Evolutionary conservation across 2,888 invertebrate genomes (phyloP).

Genomic region (Platerodrilus igneus): DNA sequence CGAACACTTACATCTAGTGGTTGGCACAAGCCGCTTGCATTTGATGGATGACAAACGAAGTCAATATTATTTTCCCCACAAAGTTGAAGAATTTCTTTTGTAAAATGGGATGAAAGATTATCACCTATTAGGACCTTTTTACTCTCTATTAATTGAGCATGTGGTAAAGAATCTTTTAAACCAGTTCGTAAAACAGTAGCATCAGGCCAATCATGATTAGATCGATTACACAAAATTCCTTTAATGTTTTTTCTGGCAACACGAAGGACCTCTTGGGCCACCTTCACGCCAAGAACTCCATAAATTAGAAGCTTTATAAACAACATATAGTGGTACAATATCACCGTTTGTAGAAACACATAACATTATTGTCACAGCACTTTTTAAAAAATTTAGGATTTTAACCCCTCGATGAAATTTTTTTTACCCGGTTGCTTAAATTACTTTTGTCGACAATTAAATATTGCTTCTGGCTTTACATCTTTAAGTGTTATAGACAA

Average conservation of each 20-base stretch:
- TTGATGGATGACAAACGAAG: no score
- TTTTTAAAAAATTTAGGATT: no score
- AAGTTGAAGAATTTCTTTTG: no score
- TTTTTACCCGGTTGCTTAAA: constrained; percentile 8
- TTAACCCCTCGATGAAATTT: constrained; percentile 5
- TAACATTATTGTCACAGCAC: constrained; percentile 31
- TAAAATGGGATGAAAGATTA: no score
- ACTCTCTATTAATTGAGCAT: no score
- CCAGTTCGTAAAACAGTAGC: no score
- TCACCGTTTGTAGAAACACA: constrained; percentile 30
- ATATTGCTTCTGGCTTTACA: constrained; percentile 2
- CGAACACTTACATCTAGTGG: no score
- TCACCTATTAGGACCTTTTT: no score
- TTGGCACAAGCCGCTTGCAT: no score
- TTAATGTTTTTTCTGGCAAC: constrained; percentile 3
- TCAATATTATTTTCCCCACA: no score
- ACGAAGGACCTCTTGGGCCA: constrained; percentile 21
- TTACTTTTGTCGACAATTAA: constrained; percentile 5
- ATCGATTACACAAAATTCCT: neutral
- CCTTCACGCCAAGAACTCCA: constrained; percentile 32
- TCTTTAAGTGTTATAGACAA: constrained; percentile 3
- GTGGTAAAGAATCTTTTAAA: no score
- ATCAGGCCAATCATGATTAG: neutral
- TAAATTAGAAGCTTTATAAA: no score
- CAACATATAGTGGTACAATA: constrained; percentile 33